phyloP scores from a whole-genome alignment of 2,888 invertebrate genomes.

The Petrolisthes manimaculis region DNA sequence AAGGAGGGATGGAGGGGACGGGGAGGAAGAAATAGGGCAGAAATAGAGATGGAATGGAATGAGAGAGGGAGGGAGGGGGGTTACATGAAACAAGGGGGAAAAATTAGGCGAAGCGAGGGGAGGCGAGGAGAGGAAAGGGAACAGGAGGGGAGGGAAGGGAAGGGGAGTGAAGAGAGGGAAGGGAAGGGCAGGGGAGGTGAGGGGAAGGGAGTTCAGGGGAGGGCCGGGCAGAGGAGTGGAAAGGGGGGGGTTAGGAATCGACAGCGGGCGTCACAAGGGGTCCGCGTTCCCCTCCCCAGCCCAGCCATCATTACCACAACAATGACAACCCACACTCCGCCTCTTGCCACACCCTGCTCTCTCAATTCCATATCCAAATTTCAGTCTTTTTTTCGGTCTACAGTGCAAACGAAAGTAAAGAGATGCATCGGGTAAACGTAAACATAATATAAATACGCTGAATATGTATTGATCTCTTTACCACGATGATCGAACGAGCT shows the following conservation, averaged over 20 bases:
- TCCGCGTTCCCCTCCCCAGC: conserved; percentile 6
- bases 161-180: conserved; percentile 1
- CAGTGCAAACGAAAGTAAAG: no score
- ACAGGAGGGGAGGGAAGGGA: neutral
- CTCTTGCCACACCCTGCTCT: conserved; percentile 9
- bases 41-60: no score
- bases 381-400: no score
- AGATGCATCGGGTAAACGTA: no score
- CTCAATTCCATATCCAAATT: neutral
- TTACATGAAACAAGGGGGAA: neutral
- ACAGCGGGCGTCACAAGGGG: conserved; percentile 17
- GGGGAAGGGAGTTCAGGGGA: neutral
- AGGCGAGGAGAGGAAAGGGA: neutral
- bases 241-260: neutral
- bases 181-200: neutral
- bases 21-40: neutral
- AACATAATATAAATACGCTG: no score
- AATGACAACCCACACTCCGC: conserved; percentile 20
- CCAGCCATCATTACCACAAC: conserved; percentile 49
- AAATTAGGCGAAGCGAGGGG: neutral
- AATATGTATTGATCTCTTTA: no score
- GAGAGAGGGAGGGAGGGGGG: neutral
- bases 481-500: no score
- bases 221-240: neutral
- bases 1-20: neutral